phyloP scores from a whole-genome alignment of 53 echinoderm and acorn worm species.

The Pentamera pediparva region DNA sequence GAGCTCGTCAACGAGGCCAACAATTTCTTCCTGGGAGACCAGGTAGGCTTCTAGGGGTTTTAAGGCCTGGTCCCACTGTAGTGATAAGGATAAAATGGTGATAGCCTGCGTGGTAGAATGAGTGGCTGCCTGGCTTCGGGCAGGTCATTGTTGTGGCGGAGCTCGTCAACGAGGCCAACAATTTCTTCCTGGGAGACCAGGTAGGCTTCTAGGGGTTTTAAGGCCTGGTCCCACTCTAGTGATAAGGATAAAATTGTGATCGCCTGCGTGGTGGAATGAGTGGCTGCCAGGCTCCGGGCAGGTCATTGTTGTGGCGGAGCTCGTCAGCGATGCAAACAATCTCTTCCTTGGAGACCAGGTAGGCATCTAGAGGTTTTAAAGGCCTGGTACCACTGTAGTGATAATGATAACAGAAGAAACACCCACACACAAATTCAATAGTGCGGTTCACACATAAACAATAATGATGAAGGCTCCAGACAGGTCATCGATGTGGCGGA shows the following conservation, averaged over 20 bases:
- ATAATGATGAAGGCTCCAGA: too few relatives aligned
- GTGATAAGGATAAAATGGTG: too few relatives aligned
- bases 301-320: conserved; percentile 62
- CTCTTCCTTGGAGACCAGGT: conserved; percentile 55
- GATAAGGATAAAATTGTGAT: neutral
- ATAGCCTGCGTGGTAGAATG: conserved; percentile 81
- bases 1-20: too few relatives aligned
- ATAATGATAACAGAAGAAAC: neutral
- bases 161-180: conserved; percentile 73
- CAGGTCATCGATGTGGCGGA: conserved; percentile 68
- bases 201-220: too few relatives aligned
- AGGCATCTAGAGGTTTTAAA: neutral
- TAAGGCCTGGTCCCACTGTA: too few relatives aligned
- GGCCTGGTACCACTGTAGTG: too few relatives aligned
- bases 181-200: conserved; percentile 85
- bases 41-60: too few relatives aligned
- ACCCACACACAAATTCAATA: too few relatives aligned
- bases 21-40: too few relatives aligned
- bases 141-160: conserved; percentile 67
- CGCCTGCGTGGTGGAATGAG: too few relatives aligned
- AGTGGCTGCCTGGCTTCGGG: conserved; percentile 64
- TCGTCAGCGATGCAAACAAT: conserved; percentile 75
- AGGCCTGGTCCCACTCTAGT: too few relatives aligned
- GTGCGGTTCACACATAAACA: too few relatives aligned
- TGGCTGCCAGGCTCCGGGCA: conserved; percentile 65